phyloP scores from a whole-genome alignment of 1,140 invertebrate species.

The Calephelis nemesis region DNA sequence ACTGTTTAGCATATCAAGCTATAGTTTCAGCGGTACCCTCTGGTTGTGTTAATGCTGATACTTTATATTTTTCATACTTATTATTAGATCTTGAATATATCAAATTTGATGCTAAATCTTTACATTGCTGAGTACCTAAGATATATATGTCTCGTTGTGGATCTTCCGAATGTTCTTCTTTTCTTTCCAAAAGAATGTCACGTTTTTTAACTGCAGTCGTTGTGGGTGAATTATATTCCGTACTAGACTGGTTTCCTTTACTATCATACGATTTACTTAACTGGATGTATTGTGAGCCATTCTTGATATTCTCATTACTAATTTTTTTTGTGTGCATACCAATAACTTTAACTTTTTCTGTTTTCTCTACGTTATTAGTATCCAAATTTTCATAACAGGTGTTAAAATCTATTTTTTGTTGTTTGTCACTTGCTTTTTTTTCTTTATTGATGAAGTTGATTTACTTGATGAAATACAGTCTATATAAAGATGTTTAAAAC shows the following conservation, averaged over 20 bases:
- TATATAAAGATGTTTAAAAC: not conserved
- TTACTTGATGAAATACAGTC: not conserved
- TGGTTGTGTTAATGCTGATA: not conserved
- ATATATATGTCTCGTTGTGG: not conserved
- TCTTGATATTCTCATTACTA: no score
- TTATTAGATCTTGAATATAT: not conserved
- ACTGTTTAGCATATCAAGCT: not conserved
- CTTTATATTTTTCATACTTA: not conserved
- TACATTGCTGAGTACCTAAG: not conserved
- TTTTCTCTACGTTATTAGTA: no score
- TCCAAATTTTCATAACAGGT: not conserved
- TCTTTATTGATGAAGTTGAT: not conserved
- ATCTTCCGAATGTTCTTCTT: not conserved
- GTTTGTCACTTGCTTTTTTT: not conserved
- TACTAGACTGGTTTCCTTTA: no score
- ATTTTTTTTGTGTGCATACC: not conserved
- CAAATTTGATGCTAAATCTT: not conserved
- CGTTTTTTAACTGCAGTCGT: no score
- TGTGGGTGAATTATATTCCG: no score
- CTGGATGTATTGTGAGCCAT: not conserved
- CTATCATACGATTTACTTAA: no score
- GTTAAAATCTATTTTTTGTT: not conserved
- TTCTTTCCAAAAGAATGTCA: not conserved
- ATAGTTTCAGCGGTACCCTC: not conserved
- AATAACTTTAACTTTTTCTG: no score